A percentile compares a stretch with the other conserved stretches of the same genome.
These are phyloP conservation scores for Xiphias gladius DNA, from an alignment of 2,113 vertebrate genomes.

Conservation along the genomic window DNA sequence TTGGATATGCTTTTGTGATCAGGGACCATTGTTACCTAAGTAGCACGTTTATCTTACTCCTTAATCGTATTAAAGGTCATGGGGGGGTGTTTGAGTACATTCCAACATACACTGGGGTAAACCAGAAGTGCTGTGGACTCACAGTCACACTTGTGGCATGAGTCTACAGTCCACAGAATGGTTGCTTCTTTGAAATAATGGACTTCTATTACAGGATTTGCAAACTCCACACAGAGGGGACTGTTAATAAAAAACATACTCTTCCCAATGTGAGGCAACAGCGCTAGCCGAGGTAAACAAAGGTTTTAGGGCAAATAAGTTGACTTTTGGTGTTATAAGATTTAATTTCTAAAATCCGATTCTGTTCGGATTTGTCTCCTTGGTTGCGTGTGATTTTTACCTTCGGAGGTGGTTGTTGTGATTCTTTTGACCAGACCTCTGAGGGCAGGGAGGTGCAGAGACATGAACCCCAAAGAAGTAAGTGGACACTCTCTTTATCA, in stretches of 20 bases:
- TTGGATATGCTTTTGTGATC: conserved; percentile 27
- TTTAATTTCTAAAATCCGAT: not conserved
- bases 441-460: conserved; percentile 63
- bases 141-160: conserved; percentile 1
- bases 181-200: not conserved
- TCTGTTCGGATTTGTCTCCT: not conserved
- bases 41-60: conserved; percentile 15
- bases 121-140: conserved; percentile 2
- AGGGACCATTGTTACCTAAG: not conserved
- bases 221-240: not conserved
- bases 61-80: conserved; percentile 30
- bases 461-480: conserved; percentile 69
- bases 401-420: not conserved
- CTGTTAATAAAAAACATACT: not conserved
- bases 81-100: not conserved
- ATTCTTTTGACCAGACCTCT: conserved; percentile 35
- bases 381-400: not conserved
- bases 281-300: not conserved
- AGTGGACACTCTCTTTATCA: conserved; percentile 74
- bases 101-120: conserved; percentile 17
- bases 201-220: not conserved
- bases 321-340: not conserved
- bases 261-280: not conserved
- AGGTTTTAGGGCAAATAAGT: not conserved
- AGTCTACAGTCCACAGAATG: not conserved